phyloP scores from a whole-genome alignment of 2,888 invertebrate species.

The Heteromurus nitidus region DNA sequence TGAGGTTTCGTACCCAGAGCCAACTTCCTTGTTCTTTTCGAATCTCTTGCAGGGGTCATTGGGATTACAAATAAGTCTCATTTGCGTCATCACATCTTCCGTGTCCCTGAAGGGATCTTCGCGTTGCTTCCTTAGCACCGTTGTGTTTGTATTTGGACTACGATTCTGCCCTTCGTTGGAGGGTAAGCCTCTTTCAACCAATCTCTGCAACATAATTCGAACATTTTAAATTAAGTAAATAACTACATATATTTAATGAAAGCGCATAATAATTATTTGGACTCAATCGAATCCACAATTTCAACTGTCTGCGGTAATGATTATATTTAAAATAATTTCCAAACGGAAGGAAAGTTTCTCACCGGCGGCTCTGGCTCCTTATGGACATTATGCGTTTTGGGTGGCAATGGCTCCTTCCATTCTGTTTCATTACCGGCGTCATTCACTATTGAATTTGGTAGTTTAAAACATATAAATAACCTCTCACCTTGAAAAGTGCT shows the following conservation, averaged over 20 bases:
- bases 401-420: neutral
- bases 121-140: slow-evolving; percentile 76
- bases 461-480: neutral
- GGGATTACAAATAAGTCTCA: slow-evolving; percentile 86
- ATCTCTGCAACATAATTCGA: neutral
- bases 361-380: no score
- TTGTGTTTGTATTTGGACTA: slow-evolving; percentile 65
- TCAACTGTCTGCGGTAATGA: neutral
- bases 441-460: neutral
- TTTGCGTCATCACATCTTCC: slow-evolving; percentile 86
- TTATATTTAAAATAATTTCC: neutral
- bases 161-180: slow-evolving; percentile 32
- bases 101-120: slow-evolving; percentile 80
- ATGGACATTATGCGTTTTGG: neutral
- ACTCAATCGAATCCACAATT: neutral
- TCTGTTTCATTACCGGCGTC: neutral
- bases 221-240: neutral
- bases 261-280: neutral
- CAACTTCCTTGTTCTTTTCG: slow-evolving; percentile 79
- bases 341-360: neutral
- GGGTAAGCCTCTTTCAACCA: no score
- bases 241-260: neutral
- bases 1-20: slow-evolving; percentile 71
- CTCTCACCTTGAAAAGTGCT: no score
- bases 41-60: slow-evolving; percentile 89